Evolutionary conservation across 2,888 invertebrate genomes (phyloP), one percentile per base, ranked within the genome.

Genomic region (Tetramorium bicarinatum): DNA sequence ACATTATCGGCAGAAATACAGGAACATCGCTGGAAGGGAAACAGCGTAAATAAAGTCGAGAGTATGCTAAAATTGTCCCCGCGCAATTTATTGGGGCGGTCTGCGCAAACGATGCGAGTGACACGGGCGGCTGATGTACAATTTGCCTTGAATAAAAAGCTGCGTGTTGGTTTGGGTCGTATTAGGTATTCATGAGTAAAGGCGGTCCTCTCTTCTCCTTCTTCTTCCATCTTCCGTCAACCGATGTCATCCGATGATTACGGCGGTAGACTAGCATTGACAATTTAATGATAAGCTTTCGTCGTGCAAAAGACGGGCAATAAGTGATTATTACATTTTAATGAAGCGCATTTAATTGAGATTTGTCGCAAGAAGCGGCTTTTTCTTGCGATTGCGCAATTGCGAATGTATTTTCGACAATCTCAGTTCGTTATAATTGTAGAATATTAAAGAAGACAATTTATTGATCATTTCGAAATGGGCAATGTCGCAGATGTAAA

Each of bases 31-130:
- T 79, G 56, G 69, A 15, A 79, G 61, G 80, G 62, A 54, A 76
- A 64, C 49, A 4, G 21, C 79, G 76, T 38, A 67, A 64, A 41
- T 25, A 25, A 47, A 79, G 67, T 59, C 75, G 82, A 85, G 82
- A 89, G 87, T 87, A 87, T 85, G 86, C 88, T 86, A 87, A 90
- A 79, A 83, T 90, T 88, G 84, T 85, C 56, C 34, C 75, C 66
- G 66, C 82, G 47, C 83, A 76, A 85, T 66, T 44, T 25, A 64
- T 25, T 56, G 81, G 80, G 72, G 67, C 71, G 54, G 52, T 18
- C 25, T 11, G 44, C 18, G 74, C 76, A 90, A 89, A 56, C 82
- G 88, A 88, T 52, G 79, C 90, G 87, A 84, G 87, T 85, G 89
- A 49, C 49, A 47, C 18, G 54, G 29, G 41, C 49, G 25, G 13